phyloP scores from a whole-genome alignment of 2,888 invertebrate genomes.

The Syrphus vitripennis region DNA sequence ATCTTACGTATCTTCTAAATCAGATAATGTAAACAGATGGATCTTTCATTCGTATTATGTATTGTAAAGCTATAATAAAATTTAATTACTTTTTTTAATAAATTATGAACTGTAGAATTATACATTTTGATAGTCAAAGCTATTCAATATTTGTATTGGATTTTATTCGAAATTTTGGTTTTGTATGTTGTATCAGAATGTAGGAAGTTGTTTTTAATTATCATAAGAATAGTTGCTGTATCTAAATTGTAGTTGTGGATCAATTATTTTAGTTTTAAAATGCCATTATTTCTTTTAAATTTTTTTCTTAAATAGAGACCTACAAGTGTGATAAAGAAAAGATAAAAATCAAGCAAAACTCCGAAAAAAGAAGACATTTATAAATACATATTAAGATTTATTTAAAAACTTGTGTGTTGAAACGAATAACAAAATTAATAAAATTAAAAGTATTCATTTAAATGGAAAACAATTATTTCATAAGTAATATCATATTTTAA shows the following conservation, averaged over 20 bases:
- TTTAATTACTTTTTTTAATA: background rate
- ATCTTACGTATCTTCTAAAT: conserved; percentile 75
- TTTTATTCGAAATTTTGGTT: background rate
- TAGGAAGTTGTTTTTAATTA: background rate
- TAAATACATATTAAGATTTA: no score
- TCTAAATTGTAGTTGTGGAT: background rate
- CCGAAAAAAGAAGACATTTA: no score
- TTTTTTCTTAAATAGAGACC: background rate
- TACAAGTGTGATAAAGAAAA: background rate
- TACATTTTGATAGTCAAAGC: background rate
- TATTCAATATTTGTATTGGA: background rate
- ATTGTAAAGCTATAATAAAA: background rate
- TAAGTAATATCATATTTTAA: background rate
- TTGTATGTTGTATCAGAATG: background rate
- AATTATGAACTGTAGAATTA: background rate
- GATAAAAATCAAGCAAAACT: background rate
- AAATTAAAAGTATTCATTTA: background rate
- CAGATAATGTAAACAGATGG: conserved; percentile 45
- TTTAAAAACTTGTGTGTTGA: background rate
- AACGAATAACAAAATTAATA: background rate
- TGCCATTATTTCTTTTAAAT: background rate
- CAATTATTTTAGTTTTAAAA: background rate
- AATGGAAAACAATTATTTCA: background rate
- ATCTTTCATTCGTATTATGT: background rate
- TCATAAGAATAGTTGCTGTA: background rate